A percentile compares a stretch with the other conserved stretches of the same genome.
Evolutionary conservation across 1,140 invertebrate genomes (phyloP).

Genomic region (Drosophila aff.): DNA sequence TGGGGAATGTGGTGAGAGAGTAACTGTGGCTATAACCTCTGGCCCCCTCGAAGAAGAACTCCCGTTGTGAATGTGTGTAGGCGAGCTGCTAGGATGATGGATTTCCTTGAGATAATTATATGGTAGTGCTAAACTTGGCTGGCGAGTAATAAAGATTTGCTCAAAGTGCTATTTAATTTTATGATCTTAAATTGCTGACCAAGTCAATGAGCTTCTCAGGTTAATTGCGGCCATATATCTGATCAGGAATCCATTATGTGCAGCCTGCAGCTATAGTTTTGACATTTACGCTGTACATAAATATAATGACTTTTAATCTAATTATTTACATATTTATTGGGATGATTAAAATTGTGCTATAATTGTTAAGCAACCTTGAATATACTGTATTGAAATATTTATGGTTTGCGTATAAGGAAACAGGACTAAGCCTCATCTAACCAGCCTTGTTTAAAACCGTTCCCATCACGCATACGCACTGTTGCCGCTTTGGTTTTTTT

Average conservation of each 20-base stretch:
- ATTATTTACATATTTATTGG: background rate
- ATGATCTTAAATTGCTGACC: slow-evolving; percentile 9
- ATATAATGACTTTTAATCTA: background rate
- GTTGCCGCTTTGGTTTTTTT: slow-evolving; percentile 9
- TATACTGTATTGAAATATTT: background rate
- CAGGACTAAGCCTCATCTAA: background rate
- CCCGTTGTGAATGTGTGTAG: slow-evolving; percentile 41
- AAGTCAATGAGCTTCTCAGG: background rate
- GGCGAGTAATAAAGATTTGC: slow-evolving; percentile 15
- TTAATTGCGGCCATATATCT: background rate
- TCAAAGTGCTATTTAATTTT: slow-evolving; percentile 23
- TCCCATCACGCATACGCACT: slow-evolving; percentile 63
- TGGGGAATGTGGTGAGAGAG: slow-evolving; percentile 20
- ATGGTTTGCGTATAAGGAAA: no score
- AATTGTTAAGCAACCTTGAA: background rate
- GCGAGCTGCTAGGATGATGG: slow-evolving; percentile 25
- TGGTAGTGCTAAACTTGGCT: slow-evolving; percentile 10
- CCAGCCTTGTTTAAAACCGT: background rate
- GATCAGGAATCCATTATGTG: slow-evolving; percentile 3
- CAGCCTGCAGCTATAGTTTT: background rate
- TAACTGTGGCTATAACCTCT: background rate
- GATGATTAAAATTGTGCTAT: background rate
- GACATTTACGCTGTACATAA: background rate
- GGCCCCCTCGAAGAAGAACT: background rate
- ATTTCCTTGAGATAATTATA: slow-evolving; percentile 31